Evolutionary conservation across 2,888 invertebrate species (phyloP), one percentile per base, ranked within the genome.

Genomic region (Netelia inedita): DNA sequence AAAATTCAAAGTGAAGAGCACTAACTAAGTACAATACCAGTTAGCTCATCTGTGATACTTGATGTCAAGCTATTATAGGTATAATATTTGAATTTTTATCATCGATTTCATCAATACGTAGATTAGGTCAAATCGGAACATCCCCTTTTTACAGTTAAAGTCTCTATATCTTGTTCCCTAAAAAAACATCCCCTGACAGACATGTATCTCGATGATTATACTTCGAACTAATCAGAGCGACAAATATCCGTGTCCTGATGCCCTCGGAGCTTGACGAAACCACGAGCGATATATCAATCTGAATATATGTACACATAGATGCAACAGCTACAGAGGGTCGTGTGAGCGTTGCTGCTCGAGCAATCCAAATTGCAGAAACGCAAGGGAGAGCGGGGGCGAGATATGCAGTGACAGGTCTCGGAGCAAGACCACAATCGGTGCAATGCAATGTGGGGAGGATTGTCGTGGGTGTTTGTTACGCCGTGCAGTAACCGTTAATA

Each of bases 241-340:
- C 88, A 88, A 87, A 88, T 87, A 88, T 88, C 6, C 19, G 19
- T 53, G 82, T 82, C 80, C 75, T 71, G 76, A 82, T 35, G 16
- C 8, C 19, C 61, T 63, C 87, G 89, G 59, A 87, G 88, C 89
- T 89, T 86, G 80, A 87, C 85, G 83, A 88, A 88, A 90, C 91
- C 91, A 76, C 91, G 87, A 89, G 89, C 90, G 88, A 87, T 87
- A 86, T 85, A 87, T 87, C 88, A 86, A 90, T 89, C 88, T 88
- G 88, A 88, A 87, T 71, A 69, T 50, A 78, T 50, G 23, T 59
- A 21, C 43, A 57, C 21, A 16, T 59, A 63, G 57, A 71, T 75
- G 59, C 53, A 63, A 68, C 61, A 66, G 28, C 59, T 46, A 68
- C 75, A 59, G 55, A 57, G 53, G 79, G 59, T 66, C 59, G 66